phyloP scores from a whole-genome alignment of 1,140 invertebrate species.

The Latrodectus geometricus region DNA sequence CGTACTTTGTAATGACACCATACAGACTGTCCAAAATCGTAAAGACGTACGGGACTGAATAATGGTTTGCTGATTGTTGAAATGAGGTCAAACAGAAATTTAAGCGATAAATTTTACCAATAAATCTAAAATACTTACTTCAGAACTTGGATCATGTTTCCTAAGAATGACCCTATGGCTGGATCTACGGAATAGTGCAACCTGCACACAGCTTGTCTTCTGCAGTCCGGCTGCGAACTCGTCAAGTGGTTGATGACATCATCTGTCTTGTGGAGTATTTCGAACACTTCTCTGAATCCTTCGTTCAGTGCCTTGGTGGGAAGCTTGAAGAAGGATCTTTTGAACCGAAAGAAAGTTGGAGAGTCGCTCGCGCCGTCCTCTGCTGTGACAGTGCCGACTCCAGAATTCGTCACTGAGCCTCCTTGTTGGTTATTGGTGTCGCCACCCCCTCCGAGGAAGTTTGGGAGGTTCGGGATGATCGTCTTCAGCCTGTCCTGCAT shows the following conservation, averaged over 20 bases:
- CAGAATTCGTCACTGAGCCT: not conserved
- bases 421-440: slow-evolving; percentile 9
- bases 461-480: slow-evolving; percentile 19
- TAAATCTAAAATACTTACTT: slow-evolving; percentile 30
- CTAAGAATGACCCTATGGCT: slow-evolving; percentile 25
- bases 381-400: not conserved
- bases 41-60: no score
- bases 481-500: slow-evolving; percentile 44
- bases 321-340: slow-evolving; percentile 19
- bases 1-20: no score
- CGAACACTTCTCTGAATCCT: slow-evolving; percentile 43
- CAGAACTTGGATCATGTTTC: slow-evolving; percentile 28
- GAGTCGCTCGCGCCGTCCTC: not conserved
- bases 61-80: no score
- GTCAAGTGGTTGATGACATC: slow-evolving; percentile 42
- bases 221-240: slow-evolving; percentile 38
- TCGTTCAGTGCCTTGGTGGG: slow-evolving; percentile 29
- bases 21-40: no score
- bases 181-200: slow-evolving; percentile 35
- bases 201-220: slow-evolving; percentile 45
- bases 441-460: not conserved
- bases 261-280: slow-evolving; percentile 23
- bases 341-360: slow-evolving; percentile 7
- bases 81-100: not conserved
- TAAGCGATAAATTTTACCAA: not conserved